Evolutionary conservation across 2,113 vertebrate species (phyloP), one percentile per base, ranked within the genome.

Genomic region (Centropus unirufus): DNA sequence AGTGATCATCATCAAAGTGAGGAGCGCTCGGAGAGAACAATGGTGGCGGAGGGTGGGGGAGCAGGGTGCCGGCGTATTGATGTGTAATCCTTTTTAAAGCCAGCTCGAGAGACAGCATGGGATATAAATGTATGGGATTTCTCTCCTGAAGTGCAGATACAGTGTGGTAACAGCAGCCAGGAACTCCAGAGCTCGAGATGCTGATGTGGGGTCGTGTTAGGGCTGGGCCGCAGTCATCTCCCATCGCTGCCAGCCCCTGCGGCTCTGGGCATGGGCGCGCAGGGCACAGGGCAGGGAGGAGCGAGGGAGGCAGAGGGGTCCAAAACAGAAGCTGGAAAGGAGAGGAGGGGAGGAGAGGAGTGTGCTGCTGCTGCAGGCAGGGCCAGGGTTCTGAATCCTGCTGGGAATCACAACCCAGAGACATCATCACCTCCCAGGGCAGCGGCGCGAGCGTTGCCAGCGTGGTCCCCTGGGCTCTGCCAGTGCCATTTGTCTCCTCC

Each of bases 1-100:
- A 98, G 98, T 97, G 98, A 98, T 98, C 98, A 98, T 97, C 98
- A 98, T 98, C 98, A 98, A 98, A 98, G 98, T 84, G 47, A 98
- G 96, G 86, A 96, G 96, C 29, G 92, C 89, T 93, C 58, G 51
- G 94, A 93, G 82, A 96, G 95, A 97, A 97, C 96, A 97, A 96
- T 97, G 93, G 96, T 94, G 95, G 69, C 0, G 6, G 82, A 93
- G 96, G 87, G 92, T 92, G 93, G 92, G 94, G 96, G 94, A 93
- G 87, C 83, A 85, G 86, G 67, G 86, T 93, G 90, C 85, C 86
- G 94, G 95, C 75, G 87, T 94, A 92, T 95, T 95, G 92, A 93
- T 95, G 96, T 94, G 92, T 89, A 97, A 97, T 95, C 92, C 89
- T 84, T 96, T 92, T 52, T 69, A 95, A 96, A 93, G 87, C 91